Conservation (phyloP, 2,797 vertebrate genomes). For the Microcaecilia unicolor region DNA sequence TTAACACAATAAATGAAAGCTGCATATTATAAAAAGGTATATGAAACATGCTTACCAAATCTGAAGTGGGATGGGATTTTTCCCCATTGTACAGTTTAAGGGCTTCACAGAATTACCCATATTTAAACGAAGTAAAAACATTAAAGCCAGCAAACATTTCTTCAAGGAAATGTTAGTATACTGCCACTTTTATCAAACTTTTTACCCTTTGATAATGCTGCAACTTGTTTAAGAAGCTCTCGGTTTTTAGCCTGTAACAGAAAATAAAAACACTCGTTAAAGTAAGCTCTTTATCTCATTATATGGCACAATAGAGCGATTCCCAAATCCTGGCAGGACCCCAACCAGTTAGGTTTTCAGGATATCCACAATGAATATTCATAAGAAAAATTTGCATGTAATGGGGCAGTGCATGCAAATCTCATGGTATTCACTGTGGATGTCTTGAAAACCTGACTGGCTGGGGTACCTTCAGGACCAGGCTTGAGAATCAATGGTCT, state of each 20-base stretch:
- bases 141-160: conserved; percentile 21
- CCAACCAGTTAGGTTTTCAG: too few species aligned
- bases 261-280: conserved; percentile 28
- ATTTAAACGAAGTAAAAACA: conserved; percentile 41
- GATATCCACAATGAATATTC: too few species aligned
- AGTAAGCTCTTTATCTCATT: too few species aligned
- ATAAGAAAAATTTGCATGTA: too few species aligned
- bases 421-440: too few species aligned
- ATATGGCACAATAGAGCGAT: too few species aligned
- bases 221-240: conserved; percentile 95
- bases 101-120: conserved; percentile 67
- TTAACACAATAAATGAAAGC: conserved; percentile 56
- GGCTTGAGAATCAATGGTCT: too few species aligned
- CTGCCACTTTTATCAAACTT: conserved; percentile 94
- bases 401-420: too few species aligned
- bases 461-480: too few species aligned
- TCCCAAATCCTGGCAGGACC: too few species aligned
- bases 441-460: too few species aligned
- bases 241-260: conserved; percentile 85
- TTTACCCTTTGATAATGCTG: conserved; percentile 95
- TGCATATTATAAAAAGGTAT: conserved; percentile 52
- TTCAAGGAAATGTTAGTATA: conserved; percentile 83
- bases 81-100: conserved; percentile 48
- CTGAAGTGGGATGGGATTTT: conserved; percentile 56
- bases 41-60: conserved; percentile 51